Evolutionary conservation across 2,113 vertebrate species (phyloP).

Genomic region (Heloderma charlesbogerti): DNA sequence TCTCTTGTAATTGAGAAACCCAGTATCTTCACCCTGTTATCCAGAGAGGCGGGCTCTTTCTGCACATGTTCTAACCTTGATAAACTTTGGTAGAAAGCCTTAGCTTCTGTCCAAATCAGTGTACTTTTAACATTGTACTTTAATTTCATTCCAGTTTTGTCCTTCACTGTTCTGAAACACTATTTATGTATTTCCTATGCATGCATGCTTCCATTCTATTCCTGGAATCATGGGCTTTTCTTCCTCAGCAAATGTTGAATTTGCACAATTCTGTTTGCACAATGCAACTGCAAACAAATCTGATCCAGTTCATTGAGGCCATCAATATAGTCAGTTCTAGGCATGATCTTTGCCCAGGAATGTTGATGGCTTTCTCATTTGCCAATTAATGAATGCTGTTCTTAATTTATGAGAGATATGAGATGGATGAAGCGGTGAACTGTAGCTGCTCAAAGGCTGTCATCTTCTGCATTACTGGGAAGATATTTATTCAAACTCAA

Average conservation of each 20-base stretch:
- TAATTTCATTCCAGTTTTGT: neutral
- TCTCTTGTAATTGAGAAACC: neutral
- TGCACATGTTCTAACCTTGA: neutral
- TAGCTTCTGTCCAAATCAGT: neutral
- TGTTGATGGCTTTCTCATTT: neutral
- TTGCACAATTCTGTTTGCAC: neutral
- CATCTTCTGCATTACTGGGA: neutral
- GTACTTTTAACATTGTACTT: neutral
- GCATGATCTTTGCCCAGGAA: neutral
- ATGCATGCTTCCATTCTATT: neutral
- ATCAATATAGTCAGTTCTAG: neutral
- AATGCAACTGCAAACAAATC: neutral
- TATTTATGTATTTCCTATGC: neutral
- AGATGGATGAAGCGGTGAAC: neutral
- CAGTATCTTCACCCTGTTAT: neutral
- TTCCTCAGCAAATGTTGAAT: neutral
- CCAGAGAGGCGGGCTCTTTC: neutral
- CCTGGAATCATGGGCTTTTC: neutral
- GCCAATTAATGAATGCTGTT: neutral
- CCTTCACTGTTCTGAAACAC: neutral
- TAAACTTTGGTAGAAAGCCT: neutral
- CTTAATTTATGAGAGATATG: neutral
- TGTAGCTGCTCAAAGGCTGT: neutral
- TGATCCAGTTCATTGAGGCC: neutral
- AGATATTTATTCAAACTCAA: neutral